Evolutionary conservation across 2,797 vertebrate species (phyloP).

Genomic region (Pangasius djambal): DNA sequence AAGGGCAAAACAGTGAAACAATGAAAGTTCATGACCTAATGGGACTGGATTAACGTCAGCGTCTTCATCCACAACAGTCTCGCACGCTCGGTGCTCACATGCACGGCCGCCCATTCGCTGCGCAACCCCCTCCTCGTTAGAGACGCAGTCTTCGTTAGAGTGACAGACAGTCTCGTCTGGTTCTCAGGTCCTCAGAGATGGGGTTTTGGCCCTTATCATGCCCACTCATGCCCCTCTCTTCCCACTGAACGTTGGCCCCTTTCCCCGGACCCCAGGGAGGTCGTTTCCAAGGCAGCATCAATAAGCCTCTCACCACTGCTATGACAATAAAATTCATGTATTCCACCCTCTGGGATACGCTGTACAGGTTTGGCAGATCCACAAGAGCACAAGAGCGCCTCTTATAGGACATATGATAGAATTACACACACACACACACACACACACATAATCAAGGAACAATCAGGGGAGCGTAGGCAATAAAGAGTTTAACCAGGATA

Average conservation of each 20-base stretch:
- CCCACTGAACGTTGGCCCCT: not conserved
- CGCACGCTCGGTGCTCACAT: not conserved
- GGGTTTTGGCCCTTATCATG: slow-evolving; percentile 26
- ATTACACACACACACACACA: not conserved
- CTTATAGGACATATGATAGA: slow-evolving; percentile 61
- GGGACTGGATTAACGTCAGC: slow-evolving; percentile 2
- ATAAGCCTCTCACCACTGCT: slow-evolving; percentile 43
- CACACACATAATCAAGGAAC: not conserved
- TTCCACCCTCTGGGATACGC: slow-evolving; percentile 61
- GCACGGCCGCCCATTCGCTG: not conserved
- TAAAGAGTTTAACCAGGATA: not conserved
- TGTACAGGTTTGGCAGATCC: slow-evolving; percentile 38
- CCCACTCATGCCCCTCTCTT: slow-evolving; percentile 12
- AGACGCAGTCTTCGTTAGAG: slow-evolving; percentile 20
- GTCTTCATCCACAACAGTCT: not conserved
- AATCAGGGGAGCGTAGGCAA: not conserved
- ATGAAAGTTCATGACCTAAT: slow-evolving; percentile 10
- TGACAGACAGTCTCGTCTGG: slow-evolving; percentile 33
- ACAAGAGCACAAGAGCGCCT: slow-evolving; percentile 61
- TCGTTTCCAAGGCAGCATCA: slow-evolving; percentile 49
- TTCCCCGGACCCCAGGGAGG: slow-evolving; percentile 30
- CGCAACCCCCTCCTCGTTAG: not conserved
- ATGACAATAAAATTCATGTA: slow-evolving; percentile 63
- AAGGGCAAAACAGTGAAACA: not conserved
- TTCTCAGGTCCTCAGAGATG: slow-evolving; percentile 35